These are phyloP conservation scores for Limanda limanda DNA, from an alignment of 2,113 vertebrate species.

Conservation along the genomic window DNA sequence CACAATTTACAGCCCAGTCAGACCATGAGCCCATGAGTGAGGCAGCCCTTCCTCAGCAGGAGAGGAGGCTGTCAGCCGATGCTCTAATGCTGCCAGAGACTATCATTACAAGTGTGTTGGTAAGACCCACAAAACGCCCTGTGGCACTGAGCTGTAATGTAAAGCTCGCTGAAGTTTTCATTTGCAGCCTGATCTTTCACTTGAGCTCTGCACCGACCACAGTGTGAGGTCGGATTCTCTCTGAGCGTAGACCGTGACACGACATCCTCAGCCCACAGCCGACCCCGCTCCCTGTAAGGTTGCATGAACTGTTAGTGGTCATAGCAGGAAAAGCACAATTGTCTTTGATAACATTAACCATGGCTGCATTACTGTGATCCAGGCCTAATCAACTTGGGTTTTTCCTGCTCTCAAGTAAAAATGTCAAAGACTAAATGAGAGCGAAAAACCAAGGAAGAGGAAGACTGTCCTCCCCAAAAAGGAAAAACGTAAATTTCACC, in stretches of 20 bases:
- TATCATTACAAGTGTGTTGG: conserved; percentile 32
- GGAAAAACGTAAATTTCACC: not conserved
- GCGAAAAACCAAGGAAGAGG: not conserved
- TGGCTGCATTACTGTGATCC: not conserved
- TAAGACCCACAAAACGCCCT: conserved; percentile 46
- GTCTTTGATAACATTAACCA: not conserved
- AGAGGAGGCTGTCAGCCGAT: conserved; percentile 30
- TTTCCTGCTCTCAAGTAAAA: not conserved
- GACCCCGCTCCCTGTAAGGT: conserved; percentile 12
- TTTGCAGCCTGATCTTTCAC: conserved; percentile 33
- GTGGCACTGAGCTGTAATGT: conserved; percentile 49
- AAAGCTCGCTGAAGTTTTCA: conserved; percentile 44
- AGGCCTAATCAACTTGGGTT: not conserved
- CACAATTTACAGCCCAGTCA: conserved; percentile 5
- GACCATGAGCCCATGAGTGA: conserved; percentile 11
- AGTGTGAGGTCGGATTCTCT: conserved; percentile 4
- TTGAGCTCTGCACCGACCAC: not conserved
- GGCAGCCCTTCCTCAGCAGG: conserved; percentile 16
- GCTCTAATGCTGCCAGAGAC: conserved; percentile 28
- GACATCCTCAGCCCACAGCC: conserved; percentile 14
- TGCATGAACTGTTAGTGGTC: not conserved
- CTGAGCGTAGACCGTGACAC: not conserved
- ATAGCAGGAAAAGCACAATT: not conserved
- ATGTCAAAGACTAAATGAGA: not conserved
- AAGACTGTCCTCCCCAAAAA: not conserved